Conservation (phyloP, 2,113 vertebrate species). For the Macquaria ambigua region DNA sequence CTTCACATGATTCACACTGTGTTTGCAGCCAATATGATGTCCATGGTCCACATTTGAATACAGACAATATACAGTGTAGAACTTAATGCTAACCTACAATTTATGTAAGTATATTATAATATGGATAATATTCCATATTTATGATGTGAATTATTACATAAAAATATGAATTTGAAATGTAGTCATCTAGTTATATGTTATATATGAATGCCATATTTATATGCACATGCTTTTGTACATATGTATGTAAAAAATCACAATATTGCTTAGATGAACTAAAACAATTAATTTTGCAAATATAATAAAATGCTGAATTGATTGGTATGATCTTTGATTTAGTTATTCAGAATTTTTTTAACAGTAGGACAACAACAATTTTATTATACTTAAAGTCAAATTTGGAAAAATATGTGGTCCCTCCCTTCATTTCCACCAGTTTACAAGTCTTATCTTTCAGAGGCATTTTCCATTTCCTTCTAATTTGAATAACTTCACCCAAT, state of each 20-base stretch:
- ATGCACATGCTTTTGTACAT: neutral
- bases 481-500: slow-evolving; percentile 6
- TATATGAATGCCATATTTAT: neutral
- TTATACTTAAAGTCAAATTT: neutral
- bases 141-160: neutral
- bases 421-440: neutral
- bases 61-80: no score
- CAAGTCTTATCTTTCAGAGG: neutral
- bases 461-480: neutral
- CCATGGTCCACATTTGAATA: neutral
- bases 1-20: neutral
- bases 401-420: neutral
- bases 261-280: neutral
- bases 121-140: neutral
- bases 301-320: neutral
- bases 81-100: neutral
- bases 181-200: neutral
- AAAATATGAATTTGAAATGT: neutral
- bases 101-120: no score
- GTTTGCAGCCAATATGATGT: neutral
- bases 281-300: neutral
- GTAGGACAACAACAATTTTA: neutral
- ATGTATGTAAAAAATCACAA: neutral
- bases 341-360: neutral
- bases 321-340: neutral